These are phyloP conservation scores for Xenopus tropicalis DNA, from an alignment of 2,113 vertebrate species.

Conservation along the genomic window UCB_Xtro_10.0 CM004448.2:86198501-86199000, in stretches of 20 bases:
- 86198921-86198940: too few species aligned
- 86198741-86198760: constrained; percentile 59
- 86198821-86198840: background rate
- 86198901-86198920: too few species aligned
- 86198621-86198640: constrained; percentile 78
- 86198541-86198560: constrained; percentile 72
- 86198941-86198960: too few species aligned
- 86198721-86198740: constrained; percentile 70
- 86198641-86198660: constrained; percentile 91
- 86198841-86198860: constrained; percentile 11
- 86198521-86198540: constrained; percentile 68
- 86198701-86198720: constrained; percentile 66
- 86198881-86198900: background rate
- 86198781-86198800: constrained; percentile 67
- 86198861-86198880: constrained; percentile 1
- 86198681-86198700: constrained; percentile 61
- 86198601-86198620: constrained; percentile 93
- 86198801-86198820: constrained; percentile 59
- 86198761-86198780: constrained; percentile 63
- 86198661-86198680: constrained; percentile 76
- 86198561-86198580: constrained; percentile 72
- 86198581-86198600: constrained; percentile 83
- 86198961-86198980: too few species aligned
- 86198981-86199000: too few species aligned
- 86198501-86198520: constrained; percentile 77